Evolutionary conservation across 2,888 invertebrate genomes (phyloP).

Genomic region (Sericinus montela): DNA sequence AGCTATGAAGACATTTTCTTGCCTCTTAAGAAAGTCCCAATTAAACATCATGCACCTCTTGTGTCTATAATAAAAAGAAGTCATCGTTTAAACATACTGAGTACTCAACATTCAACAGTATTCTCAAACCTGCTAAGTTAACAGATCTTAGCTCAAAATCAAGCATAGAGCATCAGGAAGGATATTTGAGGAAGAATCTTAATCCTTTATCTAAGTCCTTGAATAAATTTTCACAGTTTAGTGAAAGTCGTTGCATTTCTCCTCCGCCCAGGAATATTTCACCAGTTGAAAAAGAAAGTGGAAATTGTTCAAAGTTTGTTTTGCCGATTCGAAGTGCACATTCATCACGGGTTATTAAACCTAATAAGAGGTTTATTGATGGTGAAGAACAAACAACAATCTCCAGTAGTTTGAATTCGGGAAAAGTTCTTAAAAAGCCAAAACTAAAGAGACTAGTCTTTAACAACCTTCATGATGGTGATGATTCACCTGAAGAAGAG

Average conservation of each 20-base stretch:
- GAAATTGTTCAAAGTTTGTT: conserved; percentile 81
- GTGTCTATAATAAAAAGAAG: conserved; percentile 83
- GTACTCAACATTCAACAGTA: conserved; percentile 78
- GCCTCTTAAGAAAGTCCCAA: conserved; percentile 76
- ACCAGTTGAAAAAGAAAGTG: conserved; percentile 57
- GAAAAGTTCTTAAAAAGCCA: conserved; percentile 73
- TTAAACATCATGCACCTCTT: conserved; percentile 80
- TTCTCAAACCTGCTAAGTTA: conserved; percentile 81
- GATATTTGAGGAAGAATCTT: conserved; percentile 66
- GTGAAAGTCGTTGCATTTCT: conserved; percentile 66
- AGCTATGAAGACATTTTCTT: conserved; percentile 81
- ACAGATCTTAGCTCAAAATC: conserved; percentile 81
- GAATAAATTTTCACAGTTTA: conserved; percentile 70
- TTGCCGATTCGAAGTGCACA: conserved; percentile 90
- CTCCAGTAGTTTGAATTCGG: conserved; percentile 42
- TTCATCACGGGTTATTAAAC: conserved; percentile 92
- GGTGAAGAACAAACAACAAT: conserved; percentile 74
- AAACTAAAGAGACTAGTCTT: conserved; percentile 70
- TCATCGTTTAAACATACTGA: conserved; percentile 77
- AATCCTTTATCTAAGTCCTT: conserved; percentile 70
- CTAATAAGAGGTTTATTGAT: conserved; percentile 91
- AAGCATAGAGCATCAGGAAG: conserved; percentile 70
- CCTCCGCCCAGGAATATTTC: conserved; percentile 66
- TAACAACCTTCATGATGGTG: conserved; percentile 59
- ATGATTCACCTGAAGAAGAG: conserved; percentile 51